Base-by-base conservation (phyloP, 2,888 invertebrate genomes). In the Scaptomyza cyrtandrae region DNA sequence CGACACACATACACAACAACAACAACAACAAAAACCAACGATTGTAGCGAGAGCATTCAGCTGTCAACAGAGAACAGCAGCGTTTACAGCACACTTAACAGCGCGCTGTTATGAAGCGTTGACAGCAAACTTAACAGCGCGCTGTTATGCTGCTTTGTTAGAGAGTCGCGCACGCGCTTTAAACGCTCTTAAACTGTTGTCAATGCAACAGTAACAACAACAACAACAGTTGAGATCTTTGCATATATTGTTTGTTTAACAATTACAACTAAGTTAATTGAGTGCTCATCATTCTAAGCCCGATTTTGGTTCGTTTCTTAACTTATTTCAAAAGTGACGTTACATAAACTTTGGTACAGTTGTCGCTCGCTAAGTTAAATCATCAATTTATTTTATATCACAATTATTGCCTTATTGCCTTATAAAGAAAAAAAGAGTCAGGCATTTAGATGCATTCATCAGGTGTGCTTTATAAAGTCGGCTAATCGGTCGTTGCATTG, bases 1-100 rank as follows among this genome's bases (percentile, higher is more conserved):
- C 77, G 65, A 49, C 48, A 70, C 72, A 41, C 31, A 11, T 11
- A 29, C 27, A 45, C 29, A 33, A 33, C 33, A 33, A 33, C 33
- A 33, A 24, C 24, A 24, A 24, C 24, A 24, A 35, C 37, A 39
- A 39, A 6, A 39, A 7, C 39, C 1, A 39, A 7, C 39, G 4
- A 39, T 14, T 13, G n/a, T 6, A 13, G 33, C 11, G 7, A 39
- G 7, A 39, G 39, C 39, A 37, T 37, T 37, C 14, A 14, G 14
- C 39, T 39, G 39, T 39, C 14, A 31, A 60, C 33, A 63, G 41
- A 50, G 49, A 45, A n/a, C 60, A 44, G 57, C 54, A 33, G 3
- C 9, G 33, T 33, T 33, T 1, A 33, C 33, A 37, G 29, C 49
- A 41, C 33, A n/a, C 16, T 29, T 54, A 44, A 44, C 55, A 55